These are phyloP conservation scores for Diceros bicornis DNA, from an alignment of 2,797 vertebrate genomes.

Conservation along the genomic window DNA sequence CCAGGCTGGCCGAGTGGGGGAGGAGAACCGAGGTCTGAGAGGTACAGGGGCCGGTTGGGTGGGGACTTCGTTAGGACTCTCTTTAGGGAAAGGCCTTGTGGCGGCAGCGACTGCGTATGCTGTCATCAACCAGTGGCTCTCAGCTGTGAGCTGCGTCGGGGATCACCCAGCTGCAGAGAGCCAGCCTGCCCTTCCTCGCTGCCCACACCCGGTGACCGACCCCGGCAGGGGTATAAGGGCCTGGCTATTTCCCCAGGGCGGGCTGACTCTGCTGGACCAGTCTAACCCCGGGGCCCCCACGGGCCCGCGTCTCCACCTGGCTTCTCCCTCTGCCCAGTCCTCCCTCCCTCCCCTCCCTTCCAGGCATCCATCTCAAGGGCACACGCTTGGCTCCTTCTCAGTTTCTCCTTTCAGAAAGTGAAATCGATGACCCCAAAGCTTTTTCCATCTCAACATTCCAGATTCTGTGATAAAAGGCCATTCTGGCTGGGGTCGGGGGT, in stretches of 20 bases:
- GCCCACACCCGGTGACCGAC: rapidly evolving
- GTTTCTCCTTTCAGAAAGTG: not conserved
- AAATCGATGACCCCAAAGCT: not conserved
- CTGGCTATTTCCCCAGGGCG: not conserved
- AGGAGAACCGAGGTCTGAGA: not conserved
- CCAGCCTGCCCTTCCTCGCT: not conserved
- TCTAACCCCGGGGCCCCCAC: rapidly evolving
- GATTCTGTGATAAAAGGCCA: not conserved
- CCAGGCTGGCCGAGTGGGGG: too few species aligned
- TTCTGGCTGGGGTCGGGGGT: not conserved
- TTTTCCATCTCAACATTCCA: not conserved
- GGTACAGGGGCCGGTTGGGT: rapidly evolving
- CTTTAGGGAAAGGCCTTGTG: not conserved
- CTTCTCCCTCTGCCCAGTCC: not conserved
- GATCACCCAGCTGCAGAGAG: not conserved
- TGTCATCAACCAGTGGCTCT: too few species aligned
- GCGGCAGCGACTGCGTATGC: not conserved
- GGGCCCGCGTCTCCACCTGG: not conserved
- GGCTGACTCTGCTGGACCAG: too few species aligned
- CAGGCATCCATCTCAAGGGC: too few species aligned
- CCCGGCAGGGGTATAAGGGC: not conserved
- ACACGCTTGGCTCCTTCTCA: not conserved
- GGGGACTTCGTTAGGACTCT: not conserved
- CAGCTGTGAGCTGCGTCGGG: not conserved
- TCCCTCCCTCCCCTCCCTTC: not conserved